These are phyloP conservation scores for Biston betularia DNA, from an alignment of 2,888 invertebrate species.

Conservation along the genomic window DNA sequence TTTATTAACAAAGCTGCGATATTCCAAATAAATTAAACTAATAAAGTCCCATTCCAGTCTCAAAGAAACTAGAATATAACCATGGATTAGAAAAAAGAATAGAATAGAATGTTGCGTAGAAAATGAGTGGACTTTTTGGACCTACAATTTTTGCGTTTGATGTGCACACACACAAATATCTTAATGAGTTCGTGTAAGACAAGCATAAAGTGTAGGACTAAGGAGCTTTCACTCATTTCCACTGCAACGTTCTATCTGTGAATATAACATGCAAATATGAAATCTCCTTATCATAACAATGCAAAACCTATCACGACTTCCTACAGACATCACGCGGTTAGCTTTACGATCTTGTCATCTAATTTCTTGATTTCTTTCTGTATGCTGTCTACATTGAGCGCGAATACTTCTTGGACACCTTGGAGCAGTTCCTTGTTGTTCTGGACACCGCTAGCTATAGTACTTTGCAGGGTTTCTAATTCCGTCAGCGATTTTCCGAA, in stretches of 20 bases:
- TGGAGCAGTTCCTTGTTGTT: conserved; percentile 92
- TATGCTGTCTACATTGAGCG: conserved; percentile 91
- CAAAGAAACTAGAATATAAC: not conserved
- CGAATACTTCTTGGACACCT: conserved; percentile 93
- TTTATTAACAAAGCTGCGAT: no score
- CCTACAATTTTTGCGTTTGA: no score
- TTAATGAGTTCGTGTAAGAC: no score
- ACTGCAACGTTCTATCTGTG: no score
- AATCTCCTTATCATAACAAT: conserved; percentile 22
- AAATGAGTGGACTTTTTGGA: no score
- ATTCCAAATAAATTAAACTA: not conserved
- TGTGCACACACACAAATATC: no score
- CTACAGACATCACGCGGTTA: conserved; percentile 69
- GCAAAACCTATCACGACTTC: conserved; percentile 7
- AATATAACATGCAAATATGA: conserved; percentile 1
- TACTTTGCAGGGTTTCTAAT: conserved; percentile 91
- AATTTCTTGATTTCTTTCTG: conserved; percentile 91
- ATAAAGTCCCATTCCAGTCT: not conserved
- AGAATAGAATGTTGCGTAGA: no score
- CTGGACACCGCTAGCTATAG: conserved; percentile 90
- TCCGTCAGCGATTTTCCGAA: conserved; percentile 94
- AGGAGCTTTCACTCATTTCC: no score
- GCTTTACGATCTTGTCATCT: conserved; percentile 89
- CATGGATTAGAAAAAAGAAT: no score
- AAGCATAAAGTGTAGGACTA: no score